Base-by-base conservation (phyloP, 2,888 invertebrate genomes). In the Asteroscopus sphinx region DNA sequence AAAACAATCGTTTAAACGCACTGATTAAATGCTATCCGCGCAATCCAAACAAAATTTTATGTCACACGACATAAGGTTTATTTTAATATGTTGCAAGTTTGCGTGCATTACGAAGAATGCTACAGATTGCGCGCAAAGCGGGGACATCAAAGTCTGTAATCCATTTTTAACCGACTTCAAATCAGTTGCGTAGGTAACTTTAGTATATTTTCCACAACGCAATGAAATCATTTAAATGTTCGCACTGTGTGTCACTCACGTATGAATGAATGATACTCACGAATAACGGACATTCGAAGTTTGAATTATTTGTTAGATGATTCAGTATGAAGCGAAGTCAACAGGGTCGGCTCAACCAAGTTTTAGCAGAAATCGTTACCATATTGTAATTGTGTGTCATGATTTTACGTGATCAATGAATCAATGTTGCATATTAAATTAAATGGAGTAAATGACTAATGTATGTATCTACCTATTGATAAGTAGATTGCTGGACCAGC, bases 321-420 rank as follows among this genome's bases (percentile, higher is more conserved):
- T 65, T 87, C 89, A 89, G 61, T 57, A 47, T 56, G 37, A 48
- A 64, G 66, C 60, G 62, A 82, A 80, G 83, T 82, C 82, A 82
- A 68, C 68, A 54, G 78, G 77, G 56, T 68, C 68, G 51, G 56
- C 74, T 82, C 82, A 82, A 80, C 72, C 72, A 79, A 68, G 70
- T 80, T 82, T 80, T 81, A 82, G 78, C 86, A 88, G 89, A 91
- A 88, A 85, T 82, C 64, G 82, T 86, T 81, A 81, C 76, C 80
- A 83, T 85, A 77, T 64, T 58, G 58, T 42, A 52, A 45, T 61
- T 64, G 82, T 90, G 85, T 85, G 86, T 87, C 89, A 90, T 85
- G 78, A 84, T 82, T 85, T 83, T 80, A 83, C 79, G 74, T 81
- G 81, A 56, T 76, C 73, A 79, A 82, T 88, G 86, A 90, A 83